Percentiles rank a stretch among this genome's conserved stretches.
phyloP scores from a whole-genome alignment of 2,888 invertebrate species.

The Camptogramma bilineatum region DNA sequence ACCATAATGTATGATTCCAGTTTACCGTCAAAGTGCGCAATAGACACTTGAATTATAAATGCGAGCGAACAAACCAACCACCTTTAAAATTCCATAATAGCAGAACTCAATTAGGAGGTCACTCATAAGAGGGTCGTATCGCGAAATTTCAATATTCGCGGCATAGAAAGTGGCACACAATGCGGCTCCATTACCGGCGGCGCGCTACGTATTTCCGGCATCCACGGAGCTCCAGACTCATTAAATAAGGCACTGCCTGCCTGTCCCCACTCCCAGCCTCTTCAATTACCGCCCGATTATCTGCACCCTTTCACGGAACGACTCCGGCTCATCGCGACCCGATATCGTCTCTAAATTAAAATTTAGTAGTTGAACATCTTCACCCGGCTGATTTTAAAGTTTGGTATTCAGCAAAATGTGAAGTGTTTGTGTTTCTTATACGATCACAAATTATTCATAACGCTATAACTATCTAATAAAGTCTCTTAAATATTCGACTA shows the following conservation, averaged over 20 bases:
- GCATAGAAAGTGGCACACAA: constrained; percentile 81
- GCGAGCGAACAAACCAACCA: constrained; percentile 6
- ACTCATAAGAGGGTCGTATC: constrained; percentile 68
- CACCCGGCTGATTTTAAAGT: background rate
- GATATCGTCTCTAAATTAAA: constrained; percentile 51
- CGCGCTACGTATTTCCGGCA: constrained; percentile 83
- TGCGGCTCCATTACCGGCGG: constrained; percentile 77
- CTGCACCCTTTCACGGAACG: constrained; percentile 53
- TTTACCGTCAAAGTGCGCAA: background rate
- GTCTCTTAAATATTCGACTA: no score
- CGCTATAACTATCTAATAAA: no score
- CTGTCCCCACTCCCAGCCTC: constrained; percentile 48
- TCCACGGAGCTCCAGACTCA: constrained; percentile 69
- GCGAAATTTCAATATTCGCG: constrained; percentile 79
- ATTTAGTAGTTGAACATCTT: constrained; percentile 18
- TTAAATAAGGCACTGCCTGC: constrained; percentile 64
- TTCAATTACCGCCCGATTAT: constrained; percentile 79
- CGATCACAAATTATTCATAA: no score
- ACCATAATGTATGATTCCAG: constrained; percentile 18
- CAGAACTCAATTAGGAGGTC: constrained; percentile 57
- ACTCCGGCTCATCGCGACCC: constrained; percentile 47
- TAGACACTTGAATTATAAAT: background rate
- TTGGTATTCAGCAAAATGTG: no score
- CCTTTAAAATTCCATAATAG: constrained; percentile 39
- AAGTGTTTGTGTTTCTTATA: no score